Percentiles rank a stretch among this genome's conserved stretches.
Conservation (phyloP, 1,140 invertebrate species). For the Coptotermes formosanus region DNA sequence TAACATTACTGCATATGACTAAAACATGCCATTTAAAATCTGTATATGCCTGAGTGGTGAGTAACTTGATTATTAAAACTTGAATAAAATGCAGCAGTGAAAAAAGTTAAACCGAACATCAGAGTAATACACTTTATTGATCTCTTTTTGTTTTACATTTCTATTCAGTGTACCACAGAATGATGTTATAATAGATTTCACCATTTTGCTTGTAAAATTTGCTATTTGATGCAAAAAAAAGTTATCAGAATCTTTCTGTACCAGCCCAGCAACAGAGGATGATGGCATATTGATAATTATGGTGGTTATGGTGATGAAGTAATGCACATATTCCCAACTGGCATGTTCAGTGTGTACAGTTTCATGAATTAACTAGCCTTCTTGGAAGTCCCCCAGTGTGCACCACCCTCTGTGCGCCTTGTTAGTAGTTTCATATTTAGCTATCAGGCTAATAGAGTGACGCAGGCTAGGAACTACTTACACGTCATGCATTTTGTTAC, state of each 20-base stretch:
- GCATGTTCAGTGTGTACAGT: constrained; percentile 2
- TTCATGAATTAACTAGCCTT: background rate
- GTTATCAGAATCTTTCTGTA: background rate
- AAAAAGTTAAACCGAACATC: too few species aligned
- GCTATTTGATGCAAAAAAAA: background rate
- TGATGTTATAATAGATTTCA: too few species aligned
- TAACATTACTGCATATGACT: too few species aligned
- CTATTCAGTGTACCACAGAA: too few species aligned
- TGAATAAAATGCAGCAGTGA: too few species aligned
- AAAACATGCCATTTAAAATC: too few species aligned
- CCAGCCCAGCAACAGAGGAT: constrained; percentile 12
- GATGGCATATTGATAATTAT: background rate
- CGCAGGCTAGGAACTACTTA: background rate
- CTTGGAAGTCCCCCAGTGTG: background rate
- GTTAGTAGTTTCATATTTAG: background rate
- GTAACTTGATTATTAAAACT: too few species aligned
- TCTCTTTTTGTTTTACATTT: too few species aligned
- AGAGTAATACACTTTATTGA: too few species aligned
- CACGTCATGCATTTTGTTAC: background rate
- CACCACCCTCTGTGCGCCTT: background rate
- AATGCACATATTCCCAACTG: background rate
- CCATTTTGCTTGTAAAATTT: background rate
- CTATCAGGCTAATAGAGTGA: background rate
- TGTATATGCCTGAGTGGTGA: too few species aligned
- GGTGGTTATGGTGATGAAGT: background rate